Evolutionary conservation across 2,888 invertebrate genomes (phyloP), one percentile per base, ranked within the genome.

Genomic region (Ecliptopera silaceata): DNA sequence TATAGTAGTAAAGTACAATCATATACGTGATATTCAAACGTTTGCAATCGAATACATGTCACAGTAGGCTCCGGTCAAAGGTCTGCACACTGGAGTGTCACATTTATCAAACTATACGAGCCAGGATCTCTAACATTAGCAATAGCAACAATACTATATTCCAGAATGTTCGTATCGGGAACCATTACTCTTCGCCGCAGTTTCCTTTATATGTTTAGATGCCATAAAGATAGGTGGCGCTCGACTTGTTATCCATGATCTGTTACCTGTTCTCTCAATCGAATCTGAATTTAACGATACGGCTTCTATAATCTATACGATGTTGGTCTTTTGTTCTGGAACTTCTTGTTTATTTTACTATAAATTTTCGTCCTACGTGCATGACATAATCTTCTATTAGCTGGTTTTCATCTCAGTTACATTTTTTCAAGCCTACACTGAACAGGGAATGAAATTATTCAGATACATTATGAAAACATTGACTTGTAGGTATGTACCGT

Each of bases 191-290:
- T 84, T 82, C 77, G 45, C 68, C 72, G 68, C 76, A 82, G 82
- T 86, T 85, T 83, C 83, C 86, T 86, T 85, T 84, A 86, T 82
- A 84, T 79, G 84, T 79, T 79, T 73, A 78, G 86, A 86, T 86
- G 83, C 83, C 78, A 84, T 87, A 85, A 86, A 88, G 87, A 86
- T 87, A 86, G 74, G 71, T 72, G 74, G 75, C 77, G 77, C 72
- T 79, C 71, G 70, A 71, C 75, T 71, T 72, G 79, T 77, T 83
- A 84, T 84, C 81, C 72, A 72, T 77, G 80, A 86, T 85, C 84
- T 76, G 75, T 81, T 80, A 80, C 82, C 79, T 82, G 79, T 79
- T 63, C 65, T 65, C 65, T 76, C 72, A 79, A 80, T 80, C 77
- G 77, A 81, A 77, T 79, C 77, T 75, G 76, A 81, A 77, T 79